Conservation (phyloP, 2,888 invertebrate genomes). For the Drosophila rubida region DNA sequence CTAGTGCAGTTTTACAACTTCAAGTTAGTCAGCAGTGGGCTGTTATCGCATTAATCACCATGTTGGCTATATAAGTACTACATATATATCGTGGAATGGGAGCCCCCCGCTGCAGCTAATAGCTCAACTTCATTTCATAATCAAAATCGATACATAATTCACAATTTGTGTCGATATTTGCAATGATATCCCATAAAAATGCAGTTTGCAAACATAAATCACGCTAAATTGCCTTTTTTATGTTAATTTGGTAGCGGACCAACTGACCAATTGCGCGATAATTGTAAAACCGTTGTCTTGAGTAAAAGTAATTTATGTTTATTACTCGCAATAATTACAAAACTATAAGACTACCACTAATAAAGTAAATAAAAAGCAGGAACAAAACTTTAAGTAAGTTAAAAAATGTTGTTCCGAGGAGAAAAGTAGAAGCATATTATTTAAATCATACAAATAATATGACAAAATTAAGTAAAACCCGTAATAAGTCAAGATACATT, state of each 20-base stretch:
- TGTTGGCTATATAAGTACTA: background rate
- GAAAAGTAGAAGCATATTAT: too few species aligned
- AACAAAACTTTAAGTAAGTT: too few species aligned
- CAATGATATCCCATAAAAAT: background rate
- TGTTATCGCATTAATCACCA: constrained; percentile 8
- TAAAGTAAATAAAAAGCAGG: background rate
- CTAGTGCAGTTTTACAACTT: background rate
- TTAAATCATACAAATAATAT: too few species aligned
- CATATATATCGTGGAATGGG: background rate
- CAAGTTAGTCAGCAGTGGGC: background rate
- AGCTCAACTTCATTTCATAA: background rate
- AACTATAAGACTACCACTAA: background rate
- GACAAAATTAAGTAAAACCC: too few species aligned
- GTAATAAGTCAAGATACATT: too few species aligned
- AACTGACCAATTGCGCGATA: background rate
- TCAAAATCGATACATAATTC: background rate
- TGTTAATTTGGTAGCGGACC: background rate
- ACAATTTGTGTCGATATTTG: background rate
- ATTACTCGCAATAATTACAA: background rate
- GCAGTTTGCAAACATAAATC: background rate
- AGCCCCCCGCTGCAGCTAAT: background rate
- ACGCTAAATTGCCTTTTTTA: background rate
- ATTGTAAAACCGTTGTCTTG: background rate
- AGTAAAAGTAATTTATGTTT: background rate
- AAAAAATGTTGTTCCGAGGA: too few species aligned